Evolutionary conservation across 2,797 vertebrate species (phyloP), one percentile per base, ranked within the genome.

Genomic region (Ambastaia sidthimunki): DNA sequence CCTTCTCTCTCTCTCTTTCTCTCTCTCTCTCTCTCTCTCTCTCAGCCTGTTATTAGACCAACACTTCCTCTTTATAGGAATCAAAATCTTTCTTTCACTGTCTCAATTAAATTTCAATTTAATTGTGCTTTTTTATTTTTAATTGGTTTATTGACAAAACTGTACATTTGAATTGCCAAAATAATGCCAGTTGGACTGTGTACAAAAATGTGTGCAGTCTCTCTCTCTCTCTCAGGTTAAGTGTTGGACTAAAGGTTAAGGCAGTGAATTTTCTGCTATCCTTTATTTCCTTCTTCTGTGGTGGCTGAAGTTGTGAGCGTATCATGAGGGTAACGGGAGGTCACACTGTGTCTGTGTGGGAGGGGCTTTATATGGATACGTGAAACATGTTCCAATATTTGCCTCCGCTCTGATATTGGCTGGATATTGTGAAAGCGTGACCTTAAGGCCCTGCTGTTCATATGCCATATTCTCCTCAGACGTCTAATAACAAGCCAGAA

Each of bases 381-480:
- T 37, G 9, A 18, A 70, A 62, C 57, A 13, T 15, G 5, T 69
- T 69, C 69, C 63, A 60, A 80, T 74, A 74, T 74, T 60, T 69
- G 23, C 28, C 37, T 52, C 18, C 7, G 0, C 55, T 75, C 28
- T 69, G 60, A 4, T 66, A 57, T 78, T 52, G 55, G 44, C 59
- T 50, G 48, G 69, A 72, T 79, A 79, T 79, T 79, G 50, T 66
- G 77, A 79, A 47, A 41, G 23, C 19, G 16, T 75, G 71, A 80
- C 65, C 79, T 80, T 19, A 69, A 52, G 79, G 66, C 55, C 62
- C 54, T n/a, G 28, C 37, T 13, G 23, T 54, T 80, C 25, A 57
- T 73, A 66, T 34, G 41, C 71, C 44, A 16, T 50, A 44, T 75
- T 62, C 34, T 62, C 63, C 15, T 37, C 57, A 48, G 28, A 31